phyloP scores from a whole-genome alignment of 2,113 vertebrate species.

The Ramphastos sulfuratus region DNA sequence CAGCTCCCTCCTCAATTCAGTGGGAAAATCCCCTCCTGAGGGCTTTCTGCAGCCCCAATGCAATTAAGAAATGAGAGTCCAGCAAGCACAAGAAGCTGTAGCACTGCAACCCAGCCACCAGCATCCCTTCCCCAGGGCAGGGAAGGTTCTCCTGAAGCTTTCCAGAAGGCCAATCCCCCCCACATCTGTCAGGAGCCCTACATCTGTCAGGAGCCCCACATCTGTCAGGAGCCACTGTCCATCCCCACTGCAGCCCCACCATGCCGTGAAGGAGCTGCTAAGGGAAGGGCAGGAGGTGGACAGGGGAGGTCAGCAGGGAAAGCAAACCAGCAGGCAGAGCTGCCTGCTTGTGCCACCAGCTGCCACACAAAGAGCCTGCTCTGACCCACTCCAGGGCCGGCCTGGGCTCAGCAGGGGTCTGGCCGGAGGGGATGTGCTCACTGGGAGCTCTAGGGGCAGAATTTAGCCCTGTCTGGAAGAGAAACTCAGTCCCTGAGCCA shows the following conservation, averaged over 20 bases:
- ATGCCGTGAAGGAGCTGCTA: neutral
- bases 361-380: neutral
- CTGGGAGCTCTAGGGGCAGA: neutral
- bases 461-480: neutral
- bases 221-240: neutral
- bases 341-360: neutral
- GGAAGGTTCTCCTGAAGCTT: rapidly evolving
- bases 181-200: neutral
- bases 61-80: neutral
- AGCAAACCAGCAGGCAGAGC: neutral
- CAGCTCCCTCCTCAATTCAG: neutral
- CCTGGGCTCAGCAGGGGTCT: neutral
- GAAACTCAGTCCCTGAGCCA: neutral
- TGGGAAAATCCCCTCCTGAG: neutral
- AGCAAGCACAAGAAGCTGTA: rapidly evolving
- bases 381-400: rapidly evolving
- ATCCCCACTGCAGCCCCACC: neutral
- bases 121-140: neutral
- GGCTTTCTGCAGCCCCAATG: neutral
- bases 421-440: neutral
- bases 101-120: rapidly evolving
- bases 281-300: neutral
- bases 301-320: neutral
- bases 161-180: neutral
- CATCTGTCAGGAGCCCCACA: neutral